Conservation (phyloP, 2,797 vertebrate species). For the Sternotherus odoratus region DNA sequence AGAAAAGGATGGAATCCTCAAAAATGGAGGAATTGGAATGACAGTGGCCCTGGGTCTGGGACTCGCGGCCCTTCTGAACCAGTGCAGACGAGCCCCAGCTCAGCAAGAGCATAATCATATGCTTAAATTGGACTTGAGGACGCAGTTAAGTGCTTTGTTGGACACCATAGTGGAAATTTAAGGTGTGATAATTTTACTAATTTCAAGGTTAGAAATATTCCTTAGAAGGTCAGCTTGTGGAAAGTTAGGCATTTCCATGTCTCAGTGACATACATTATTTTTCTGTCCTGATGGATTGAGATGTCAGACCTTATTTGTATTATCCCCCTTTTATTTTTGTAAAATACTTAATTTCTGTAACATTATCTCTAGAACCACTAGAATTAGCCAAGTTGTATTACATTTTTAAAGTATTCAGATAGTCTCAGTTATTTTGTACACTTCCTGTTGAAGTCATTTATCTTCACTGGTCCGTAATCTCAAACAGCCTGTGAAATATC, state of each 20-base stretch:
- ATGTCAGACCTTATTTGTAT: not conserved
- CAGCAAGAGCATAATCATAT: not conserved
- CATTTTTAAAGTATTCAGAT: not conserved
- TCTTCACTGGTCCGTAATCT: not conserved
- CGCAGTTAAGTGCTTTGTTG: not conserved
- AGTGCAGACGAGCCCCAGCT: not conserved
- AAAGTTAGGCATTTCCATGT: too few species aligned
- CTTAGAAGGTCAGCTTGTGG: too few species aligned
- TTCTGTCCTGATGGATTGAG: not conserved
- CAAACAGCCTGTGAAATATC: not conserved
- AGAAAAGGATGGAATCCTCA: not conserved
- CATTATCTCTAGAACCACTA: not conserved
- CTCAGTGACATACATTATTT: not conserved
- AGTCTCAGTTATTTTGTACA: not conserved
- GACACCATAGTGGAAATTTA: too few species aligned
- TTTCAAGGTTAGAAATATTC: not conserved
- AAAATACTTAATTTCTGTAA: not conserved
- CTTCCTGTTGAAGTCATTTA: not conserved
- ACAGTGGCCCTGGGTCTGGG: not conserved
- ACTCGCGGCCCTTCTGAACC: not conserved
- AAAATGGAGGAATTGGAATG: not conserved
- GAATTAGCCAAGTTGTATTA: not conserved
- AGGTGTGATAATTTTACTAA: not conserved
- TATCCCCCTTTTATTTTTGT: not conserved
- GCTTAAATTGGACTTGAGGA: not conserved